Base-by-base conservation (phyloP, 2,797 vertebrate genomes). In the Mus spretus region DNA sequence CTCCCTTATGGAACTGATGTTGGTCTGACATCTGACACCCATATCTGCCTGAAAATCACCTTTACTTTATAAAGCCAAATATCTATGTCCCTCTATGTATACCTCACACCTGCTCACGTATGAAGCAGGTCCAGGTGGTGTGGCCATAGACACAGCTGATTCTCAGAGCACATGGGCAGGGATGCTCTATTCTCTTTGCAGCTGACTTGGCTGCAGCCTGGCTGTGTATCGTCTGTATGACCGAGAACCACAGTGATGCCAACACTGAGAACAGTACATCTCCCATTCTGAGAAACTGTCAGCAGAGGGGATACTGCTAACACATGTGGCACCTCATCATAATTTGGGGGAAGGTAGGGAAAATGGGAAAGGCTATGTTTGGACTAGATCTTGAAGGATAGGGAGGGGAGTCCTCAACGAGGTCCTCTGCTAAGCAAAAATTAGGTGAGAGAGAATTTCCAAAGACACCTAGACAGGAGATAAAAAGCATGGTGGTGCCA, bases 1-100 rank as follows among this genome's bases (percentile, higher is more conserved):
- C 90, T 26, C 75, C 94, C 57, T 96, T 88, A 89, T 92, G 95
- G 94, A 97, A 97, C 91, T 95, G 97, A 70, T 2, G 91, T 85
- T 47, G 47, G 1, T 63, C 81, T 97, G 80, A 72, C 86, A 83
- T 89, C 91, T 90, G 0, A 0, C 89, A 86, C 61, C 61, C 40
- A 28, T 40, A 91, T 94, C 86, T 86, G 88, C 86, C 95, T 85
- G 63, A 19, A 80, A 79, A 81, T 10, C 81, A 47, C 67, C 79
- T 94, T 97, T 53, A 91, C 87, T 96, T 93, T 65, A 95, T 90
- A 82, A 57, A 0, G 6, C 0, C 6, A 50, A 90, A 83, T 57
- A 91, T 15, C 34, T 44, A 92, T 4, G 26, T 50, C 65, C 53
- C 40, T 47, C 65, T 20, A 34, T 34, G 77, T 15, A 40, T 15